Percentiles rank a stretch among this genome's conserved stretches.
phyloP scores from a whole-genome alignment of 2,113 vertebrate genomes.

The Rattus rattus region DNA sequence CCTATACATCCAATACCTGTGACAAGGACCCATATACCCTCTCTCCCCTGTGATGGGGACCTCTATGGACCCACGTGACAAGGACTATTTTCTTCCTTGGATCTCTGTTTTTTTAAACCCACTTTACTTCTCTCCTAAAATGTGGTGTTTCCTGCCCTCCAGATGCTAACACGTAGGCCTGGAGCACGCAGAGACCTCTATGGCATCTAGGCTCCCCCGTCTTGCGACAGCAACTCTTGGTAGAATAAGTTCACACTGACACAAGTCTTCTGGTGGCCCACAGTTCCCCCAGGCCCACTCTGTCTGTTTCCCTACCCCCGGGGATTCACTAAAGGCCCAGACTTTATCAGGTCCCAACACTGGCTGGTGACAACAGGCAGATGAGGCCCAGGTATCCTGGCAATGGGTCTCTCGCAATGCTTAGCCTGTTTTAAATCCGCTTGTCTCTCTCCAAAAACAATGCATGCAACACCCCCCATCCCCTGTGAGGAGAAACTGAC shows the following conservation, averaged over 20 bases:
- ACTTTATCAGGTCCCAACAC: not conserved
- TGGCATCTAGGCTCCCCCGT: not conserved
- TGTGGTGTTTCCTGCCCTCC: not conserved
- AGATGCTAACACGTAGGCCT: not conserved
- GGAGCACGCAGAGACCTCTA: not conserved
- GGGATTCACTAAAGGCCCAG: not conserved
- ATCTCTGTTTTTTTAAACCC: conserved; percentile 30
- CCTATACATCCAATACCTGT: not conserved
- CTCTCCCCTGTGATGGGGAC: too few relatives aligned
- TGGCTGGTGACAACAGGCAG: not conserved
- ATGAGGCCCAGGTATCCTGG: not conserved
- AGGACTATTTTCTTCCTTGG: not conserved
- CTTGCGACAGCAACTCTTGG: not conserved
- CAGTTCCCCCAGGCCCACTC: too few relatives aligned
- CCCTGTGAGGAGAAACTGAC: not conserved
- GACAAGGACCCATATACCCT: not conserved
- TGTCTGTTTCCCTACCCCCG: not conserved
- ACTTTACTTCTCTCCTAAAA: not conserved
- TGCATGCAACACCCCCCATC: not conserved
- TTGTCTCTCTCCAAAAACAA: not conserved
- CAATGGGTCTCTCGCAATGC: not conserved
- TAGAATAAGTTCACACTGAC: not conserved
- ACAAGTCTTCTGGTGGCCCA: not conserved
- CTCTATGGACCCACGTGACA: not conserved
- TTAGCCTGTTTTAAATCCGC: not conserved